Evolutionary conservation across 2,797 vertebrate genomes (phyloP).

Genomic region (Enoplosus armatus): DNA sequence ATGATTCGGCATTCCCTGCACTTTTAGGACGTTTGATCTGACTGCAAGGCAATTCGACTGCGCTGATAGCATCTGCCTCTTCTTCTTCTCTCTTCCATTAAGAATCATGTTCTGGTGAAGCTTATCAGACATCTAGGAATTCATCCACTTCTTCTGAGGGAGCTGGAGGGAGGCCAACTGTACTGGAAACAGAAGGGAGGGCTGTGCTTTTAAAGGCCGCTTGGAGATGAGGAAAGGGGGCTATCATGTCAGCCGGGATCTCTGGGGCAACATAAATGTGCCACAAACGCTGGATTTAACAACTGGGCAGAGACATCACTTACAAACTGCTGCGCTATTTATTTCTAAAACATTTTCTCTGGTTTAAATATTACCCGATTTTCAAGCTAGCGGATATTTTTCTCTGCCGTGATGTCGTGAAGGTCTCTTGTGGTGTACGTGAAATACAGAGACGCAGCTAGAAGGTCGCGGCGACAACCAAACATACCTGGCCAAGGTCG

Average conservation of each 20-base stretch:
- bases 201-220: slow-evolving; percentile 64
- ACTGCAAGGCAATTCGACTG: slow-evolving; percentile 69
- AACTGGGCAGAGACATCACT: slow-evolving; percentile 72
- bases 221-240: slow-evolving; percentile 64
- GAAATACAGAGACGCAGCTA: slow-evolving; percentile 56
- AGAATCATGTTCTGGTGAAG: slow-evolving; percentile 79
- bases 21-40: slow-evolving; percentile 76
- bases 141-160: slow-evolving; percentile 76
- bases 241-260: slow-evolving; percentile 66
- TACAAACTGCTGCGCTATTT: slow-evolving; percentile 68
- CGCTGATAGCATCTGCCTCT: slow-evolving; percentile 81
- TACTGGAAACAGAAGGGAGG: slow-evolving; percentile 71
- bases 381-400: slow-evolving; percentile 40
- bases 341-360: slow-evolving; percentile 63
- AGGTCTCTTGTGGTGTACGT: slow-evolving; percentile 43
- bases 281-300: slow-evolving; percentile 79
- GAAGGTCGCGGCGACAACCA: slow-evolving; percentile 52
- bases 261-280: slow-evolving; percentile 78
- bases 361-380: slow-evolving; percentile 68
- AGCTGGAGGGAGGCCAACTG: slow-evolving; percentile 74
- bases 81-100: slow-evolving; percentile 80
- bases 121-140: slow-evolving; percentile 85
- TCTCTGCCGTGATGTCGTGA: slow-evolving; percentile 29
- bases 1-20: slow-evolving; percentile 68
- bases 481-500: slow-evolving; percentile 71